phyloP scores from a whole-genome alignment of 1,140 invertebrate species.

The Oryctes rhinoceros region DNA sequence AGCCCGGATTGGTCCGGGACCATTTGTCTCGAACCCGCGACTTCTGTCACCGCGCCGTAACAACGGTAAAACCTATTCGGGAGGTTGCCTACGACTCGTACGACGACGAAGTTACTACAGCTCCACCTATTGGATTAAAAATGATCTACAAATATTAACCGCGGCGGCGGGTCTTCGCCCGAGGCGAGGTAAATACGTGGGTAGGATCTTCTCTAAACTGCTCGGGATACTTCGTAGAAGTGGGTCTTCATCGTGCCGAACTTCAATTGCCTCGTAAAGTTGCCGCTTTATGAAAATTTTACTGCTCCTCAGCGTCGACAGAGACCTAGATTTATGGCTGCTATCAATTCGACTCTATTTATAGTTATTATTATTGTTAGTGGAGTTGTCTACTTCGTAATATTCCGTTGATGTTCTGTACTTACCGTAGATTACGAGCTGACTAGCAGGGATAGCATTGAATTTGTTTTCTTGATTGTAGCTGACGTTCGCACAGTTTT shows the following conservation, averaged over 20 bases:
- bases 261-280: constrained; percentile 2
- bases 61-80: background rate
- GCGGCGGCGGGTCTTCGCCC: background rate
- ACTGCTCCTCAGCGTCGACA: background rate
- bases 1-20: constrained; percentile 27
- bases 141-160: constrained; percentile 10
- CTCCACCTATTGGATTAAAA: constrained; percentile 13
- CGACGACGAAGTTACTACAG: background rate
- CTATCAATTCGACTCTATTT: constrained; percentile 5
- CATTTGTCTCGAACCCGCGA: constrained; percentile 27
- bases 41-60: constrained; percentile 21
- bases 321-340: background rate
- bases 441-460: background rate
- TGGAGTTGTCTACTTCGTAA: background rate
- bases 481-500: background rate
- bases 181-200: background rate
- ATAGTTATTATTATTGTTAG: constrained; percentile 11
- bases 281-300: constrained; percentile 9
- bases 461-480: background rate
- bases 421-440: background rate
- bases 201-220: background rate
- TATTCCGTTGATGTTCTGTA: background rate
- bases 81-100: background rate
- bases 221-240: background rate
- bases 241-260: background rate